A percentile compares a stretch with the other conserved stretches of the same genome.
These are phyloP conservation scores for Drosophila subobscura DNA, from an alignment of 1,140 invertebrate species.

Conservation along the genomic window DNA sequence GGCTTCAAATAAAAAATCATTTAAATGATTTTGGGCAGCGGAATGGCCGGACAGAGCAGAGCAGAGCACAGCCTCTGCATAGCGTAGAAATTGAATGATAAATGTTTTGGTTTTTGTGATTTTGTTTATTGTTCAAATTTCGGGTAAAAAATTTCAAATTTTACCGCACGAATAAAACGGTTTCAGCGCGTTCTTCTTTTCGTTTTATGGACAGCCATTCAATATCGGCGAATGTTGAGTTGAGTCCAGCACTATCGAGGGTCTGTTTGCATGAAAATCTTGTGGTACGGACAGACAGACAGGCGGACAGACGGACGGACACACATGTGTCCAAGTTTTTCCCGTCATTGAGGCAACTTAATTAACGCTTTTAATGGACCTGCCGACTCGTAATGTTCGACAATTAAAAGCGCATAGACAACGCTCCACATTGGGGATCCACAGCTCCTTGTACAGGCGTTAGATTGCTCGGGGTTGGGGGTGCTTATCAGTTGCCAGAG, in stretches of 20 bases:
- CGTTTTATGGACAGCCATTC: conserved; percentile 62
- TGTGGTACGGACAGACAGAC: conserved; percentile 57
- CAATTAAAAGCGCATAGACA: conserved; percentile 64
- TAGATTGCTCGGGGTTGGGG: conserved; percentile 13
- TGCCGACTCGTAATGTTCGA: conserved; percentile 71
- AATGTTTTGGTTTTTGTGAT: conserved; percentile 82
- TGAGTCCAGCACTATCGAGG: conserved; percentile 42
- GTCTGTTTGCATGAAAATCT: conserved; percentile 71
- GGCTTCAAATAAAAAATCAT: conserved; percentile 79
- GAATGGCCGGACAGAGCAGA: background rate
- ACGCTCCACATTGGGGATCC: conserved; percentile 16
- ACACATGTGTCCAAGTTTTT: conserved; percentile 50
- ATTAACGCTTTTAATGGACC: conserved; percentile 79
- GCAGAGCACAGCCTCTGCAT: conserved; percentile 1
- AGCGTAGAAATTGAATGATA: conserved; percentile 69
- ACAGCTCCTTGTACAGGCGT: conserved; percentile 5
- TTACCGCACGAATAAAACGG: conserved; percentile 74
- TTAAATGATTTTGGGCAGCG: conserved; percentile 67
- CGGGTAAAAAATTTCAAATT: conserved; percentile 73
- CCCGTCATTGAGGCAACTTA: conserved; percentile 67
- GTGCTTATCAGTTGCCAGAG: conserved; percentile 72
- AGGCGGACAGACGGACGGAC: conserved; percentile 5
- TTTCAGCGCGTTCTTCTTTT: conserved; percentile 34
- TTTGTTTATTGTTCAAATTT: conserved; percentile 82
- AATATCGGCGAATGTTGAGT: conserved; percentile 61